Percentiles rank a stretch among this genome's conserved stretches.
Conservation (phyloP, 2,888 invertebrate genomes). For the Cistogaster globosa region DNA sequence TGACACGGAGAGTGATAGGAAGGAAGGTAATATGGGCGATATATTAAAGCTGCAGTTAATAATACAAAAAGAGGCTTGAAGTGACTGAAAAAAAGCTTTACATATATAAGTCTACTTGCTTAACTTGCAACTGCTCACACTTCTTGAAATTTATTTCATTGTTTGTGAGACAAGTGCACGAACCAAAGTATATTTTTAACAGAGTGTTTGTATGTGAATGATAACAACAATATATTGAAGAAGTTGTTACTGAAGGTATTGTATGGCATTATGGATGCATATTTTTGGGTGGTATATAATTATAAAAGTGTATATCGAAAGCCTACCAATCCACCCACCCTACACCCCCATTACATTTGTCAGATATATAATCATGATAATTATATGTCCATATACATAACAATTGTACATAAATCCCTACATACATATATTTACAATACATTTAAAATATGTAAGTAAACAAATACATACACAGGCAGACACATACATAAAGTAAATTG, state of each 20-base stretch:
- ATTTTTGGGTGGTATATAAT: constrained; percentile 71
- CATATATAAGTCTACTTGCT: constrained; percentile 40
- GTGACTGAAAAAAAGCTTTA: constrained; percentile 10
- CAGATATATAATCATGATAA: constrained; percentile 66
- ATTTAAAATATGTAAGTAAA: constrained; percentile 10
- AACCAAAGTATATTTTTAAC: neutral
- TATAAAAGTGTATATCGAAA: constrained; percentile 52
- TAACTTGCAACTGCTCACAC: constrained; percentile 56
- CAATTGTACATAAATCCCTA: neutral
- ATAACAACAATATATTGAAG: constrained; percentile 49
- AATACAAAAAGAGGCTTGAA: constrained; percentile 16
- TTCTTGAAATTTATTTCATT: constrained; percentile 46
- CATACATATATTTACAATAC: constrained; percentile 25
- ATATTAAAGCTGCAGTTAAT: constrained; percentile 20
- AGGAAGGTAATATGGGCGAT: neutral
- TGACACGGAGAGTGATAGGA: neutral
- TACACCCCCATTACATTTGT: neutral
- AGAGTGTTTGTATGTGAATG: constrained; percentile 6
- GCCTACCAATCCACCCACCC: neutral
- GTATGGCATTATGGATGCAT: constrained; percentile 55
- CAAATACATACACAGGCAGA: constrained; percentile 9
- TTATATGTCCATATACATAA: constrained; percentile 48
- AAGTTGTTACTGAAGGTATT: constrained; percentile 33
- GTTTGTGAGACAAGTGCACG: constrained; percentile 26
- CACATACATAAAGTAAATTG: constrained; percentile 65